Conservation (phyloP, 2,113 vertebrate species). For the Rhadina sibilatrix region DNA sequence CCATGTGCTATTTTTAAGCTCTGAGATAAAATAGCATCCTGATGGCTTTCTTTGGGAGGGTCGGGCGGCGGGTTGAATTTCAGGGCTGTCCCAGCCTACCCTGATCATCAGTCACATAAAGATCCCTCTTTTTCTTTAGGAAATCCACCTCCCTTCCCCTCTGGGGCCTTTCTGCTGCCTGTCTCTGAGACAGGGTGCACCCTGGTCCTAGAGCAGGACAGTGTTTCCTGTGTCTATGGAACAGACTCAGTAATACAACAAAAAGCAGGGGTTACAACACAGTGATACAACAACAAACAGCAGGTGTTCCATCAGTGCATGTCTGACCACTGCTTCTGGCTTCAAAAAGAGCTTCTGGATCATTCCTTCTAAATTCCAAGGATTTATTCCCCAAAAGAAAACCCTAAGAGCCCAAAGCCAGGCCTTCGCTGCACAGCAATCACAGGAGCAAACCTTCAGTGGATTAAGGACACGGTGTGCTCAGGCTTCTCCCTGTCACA, state of each 20-base stretch:
- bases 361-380: not conserved
- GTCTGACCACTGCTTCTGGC: not conserved
- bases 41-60: not conserved
- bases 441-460: not conserved
- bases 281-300: not conserved
- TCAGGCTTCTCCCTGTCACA: not conserved
- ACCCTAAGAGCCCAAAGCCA: not conserved
- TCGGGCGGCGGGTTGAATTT: not conserved
- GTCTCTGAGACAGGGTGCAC: fast-evolving
- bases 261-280: not conserved
- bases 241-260: not conserved
- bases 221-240: not conserved
- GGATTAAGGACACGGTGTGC: not conserved
- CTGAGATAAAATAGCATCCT: constrained; percentile 32
- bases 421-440: not conserved
- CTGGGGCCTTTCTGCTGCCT: not conserved
- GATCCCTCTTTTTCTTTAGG: not conserved
- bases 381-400: not conserved
- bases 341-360: not conserved
- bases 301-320: fast-evolving
- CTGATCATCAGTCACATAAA: not conserved
- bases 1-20: constrained; percentile 49
- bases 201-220: not conserved
- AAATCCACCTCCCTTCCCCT: not conserved
- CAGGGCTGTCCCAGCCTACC: not conserved